These are phyloP conservation scores for Pholis gunnellus DNA, from an alignment of 2,113 vertebrate genomes.

Conservation along the genomic window DNA sequence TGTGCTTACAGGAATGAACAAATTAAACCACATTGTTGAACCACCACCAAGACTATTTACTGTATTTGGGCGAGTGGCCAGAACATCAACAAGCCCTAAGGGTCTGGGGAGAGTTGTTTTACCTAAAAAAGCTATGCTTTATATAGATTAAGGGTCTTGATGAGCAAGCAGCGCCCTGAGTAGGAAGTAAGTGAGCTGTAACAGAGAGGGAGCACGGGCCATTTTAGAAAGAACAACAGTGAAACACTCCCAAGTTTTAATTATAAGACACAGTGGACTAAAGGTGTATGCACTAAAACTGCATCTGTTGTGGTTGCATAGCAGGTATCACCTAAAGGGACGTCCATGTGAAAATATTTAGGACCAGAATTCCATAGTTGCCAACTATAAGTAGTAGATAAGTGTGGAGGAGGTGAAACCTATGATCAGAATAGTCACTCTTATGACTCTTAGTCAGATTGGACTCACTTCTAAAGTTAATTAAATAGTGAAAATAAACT, in stretches of 20 bases:
- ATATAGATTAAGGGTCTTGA: slow-evolving; percentile 47
- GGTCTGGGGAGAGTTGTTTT: slow-evolving; percentile 30
- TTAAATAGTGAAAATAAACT: not conserved
- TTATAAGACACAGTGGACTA: not conserved
- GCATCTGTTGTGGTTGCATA: not conserved
- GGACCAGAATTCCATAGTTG: not conserved
- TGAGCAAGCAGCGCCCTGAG: slow-evolving; percentile 20
- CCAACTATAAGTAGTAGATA: not conserved
- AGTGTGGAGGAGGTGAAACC: not conserved
- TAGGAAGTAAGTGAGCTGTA: slow-evolving; percentile 44
- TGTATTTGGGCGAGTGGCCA: slow-evolving; percentile 31
- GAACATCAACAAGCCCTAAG: slow-evolving; percentile 27
- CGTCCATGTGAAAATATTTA: not conserved
- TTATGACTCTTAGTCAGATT: not conserved
- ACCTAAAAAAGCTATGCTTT: slow-evolving; percentile 45
- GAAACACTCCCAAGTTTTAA: slow-evolving; percentile 17
- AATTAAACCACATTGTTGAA: slow-evolving; percentile 24
- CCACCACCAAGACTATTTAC: slow-evolving; percentile 10
- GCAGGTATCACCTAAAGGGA: not conserved
- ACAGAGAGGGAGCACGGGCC: slow-evolving; percentile 8
- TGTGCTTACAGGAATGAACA: slow-evolving; percentile 13
- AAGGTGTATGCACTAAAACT: slow-evolving; percentile 7
- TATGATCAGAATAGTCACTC: not conserved
- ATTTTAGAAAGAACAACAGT: slow-evolving; percentile 7
- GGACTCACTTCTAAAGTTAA: not conserved